These are phyloP conservation scores for Azorinus chamasolen DNA, from an alignment of 2,888 invertebrate genomes.

Conservation along the genomic window DNA sequence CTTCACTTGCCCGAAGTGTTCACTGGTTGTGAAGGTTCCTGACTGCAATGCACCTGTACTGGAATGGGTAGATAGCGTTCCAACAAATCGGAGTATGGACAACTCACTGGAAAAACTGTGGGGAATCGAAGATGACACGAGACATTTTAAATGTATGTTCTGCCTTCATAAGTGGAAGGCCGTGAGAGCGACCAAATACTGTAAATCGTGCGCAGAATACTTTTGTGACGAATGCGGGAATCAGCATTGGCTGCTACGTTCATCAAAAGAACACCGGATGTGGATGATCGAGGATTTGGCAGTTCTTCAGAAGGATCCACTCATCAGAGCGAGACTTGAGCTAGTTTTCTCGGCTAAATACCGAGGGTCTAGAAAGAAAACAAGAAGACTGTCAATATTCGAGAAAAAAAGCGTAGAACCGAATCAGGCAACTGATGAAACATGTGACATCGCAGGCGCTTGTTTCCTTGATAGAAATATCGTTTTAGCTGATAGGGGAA, in stretches of 20 bases:
- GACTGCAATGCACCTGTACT: slow-evolving; percentile 36
- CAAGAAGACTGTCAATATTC: not conserved
- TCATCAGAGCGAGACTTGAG: slow-evolving; percentile 26
- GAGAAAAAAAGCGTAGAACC: not conserved
- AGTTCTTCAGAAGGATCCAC: slow-evolving; percentile 38
- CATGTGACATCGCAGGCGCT: slow-evolving; percentile 36
- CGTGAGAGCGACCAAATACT: slow-evolving; percentile 40
- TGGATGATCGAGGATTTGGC: slow-evolving; percentile 42
- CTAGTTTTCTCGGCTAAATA: slow-evolving; percentile 38
- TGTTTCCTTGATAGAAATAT: slow-evolving; percentile 32
- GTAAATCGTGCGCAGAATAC: slow-evolving; percentile 57
- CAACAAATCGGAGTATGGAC: slow-evolving; percentile 25
- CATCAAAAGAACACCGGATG: slow-evolving; percentile 50
- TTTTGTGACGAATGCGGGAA: slow-evolving; percentile 62
- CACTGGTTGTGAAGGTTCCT: slow-evolving; percentile 1
- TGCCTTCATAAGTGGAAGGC: slow-evolving; percentile 43
- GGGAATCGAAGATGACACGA: slow-evolving; percentile 8
- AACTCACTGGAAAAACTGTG: slow-evolving; percentile 36
- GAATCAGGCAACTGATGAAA: slow-evolving; percentile 8
- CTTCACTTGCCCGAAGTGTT: slow-evolving; percentile 46
- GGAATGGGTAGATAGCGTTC: slow-evolving; percentile 41
- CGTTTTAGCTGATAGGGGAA: slow-evolving; percentile 37
- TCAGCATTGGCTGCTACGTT: slow-evolving; percentile 52
- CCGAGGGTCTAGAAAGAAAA: not conserved
- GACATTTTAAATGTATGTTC: slow-evolving; percentile 18